Base-by-base conservation (phyloP, 2,888 invertebrate species). In the Nebria salina region DNA sequence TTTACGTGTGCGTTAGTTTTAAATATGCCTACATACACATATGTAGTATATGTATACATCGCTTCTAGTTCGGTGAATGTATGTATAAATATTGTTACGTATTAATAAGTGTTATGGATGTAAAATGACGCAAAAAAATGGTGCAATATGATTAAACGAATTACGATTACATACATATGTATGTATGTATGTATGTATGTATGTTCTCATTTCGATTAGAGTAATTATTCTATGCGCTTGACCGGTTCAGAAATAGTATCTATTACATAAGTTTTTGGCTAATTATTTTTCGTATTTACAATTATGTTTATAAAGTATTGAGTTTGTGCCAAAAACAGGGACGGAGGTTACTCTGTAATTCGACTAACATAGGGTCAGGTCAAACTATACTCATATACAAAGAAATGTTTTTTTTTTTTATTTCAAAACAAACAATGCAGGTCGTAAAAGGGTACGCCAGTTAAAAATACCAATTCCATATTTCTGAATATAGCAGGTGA, bases 221-320 rank as follows among this genome's bases (percentile, higher is more conserved):
- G 54, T 54, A 54, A 54, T 54, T 54, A 54, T 54, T 54, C 54
- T 54, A 54, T 54, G 54, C 54, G 54, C 54, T 54, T 54, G 54
- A 54, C 54, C 54, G 54, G 54, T 54, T 54, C 54, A 54, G 54
- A 54, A 54, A 54, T 54, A 54, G 54, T 54, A 8, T 54, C 13
- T 13, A 54, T 54, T 54, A 54, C 54, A 54, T 54, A 54, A 54
- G 11, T 8, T 54, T 54, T 54, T 54, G 54, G 54, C 54, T 13
- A 54, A 54, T 54, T 54, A 54, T 54, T 54, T 54, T 6, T 3
- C 54, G 54, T 54, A 11, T 54, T 54, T 54, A 54, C 54, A 54
- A 54, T 54, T 54, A 54, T 54, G 54, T 34, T 34, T 34, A 34
- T 34, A 20, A 20, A 20, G 34, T 54, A 1, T 54, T 54, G 54